Percentiles rank a stretch among this genome's conserved stretches.
Conservation (phyloP, 2,113 vertebrate genomes). For the Irena cyanogastra region DNA sequence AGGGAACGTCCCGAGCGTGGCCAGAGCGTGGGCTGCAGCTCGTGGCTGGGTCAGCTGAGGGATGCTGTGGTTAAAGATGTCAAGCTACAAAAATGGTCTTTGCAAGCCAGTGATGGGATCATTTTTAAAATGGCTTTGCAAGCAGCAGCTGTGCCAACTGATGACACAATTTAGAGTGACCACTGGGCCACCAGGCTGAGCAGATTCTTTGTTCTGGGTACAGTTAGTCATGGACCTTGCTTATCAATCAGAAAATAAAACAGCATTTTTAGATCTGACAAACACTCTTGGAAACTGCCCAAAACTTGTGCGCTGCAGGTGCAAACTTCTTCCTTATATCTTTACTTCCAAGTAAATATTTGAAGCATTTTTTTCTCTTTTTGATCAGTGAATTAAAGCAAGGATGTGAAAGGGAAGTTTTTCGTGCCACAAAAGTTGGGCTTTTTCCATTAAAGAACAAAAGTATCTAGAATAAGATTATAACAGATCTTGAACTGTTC, state of each 20-base stretch:
- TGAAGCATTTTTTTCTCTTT: background rate
- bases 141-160: background rate
- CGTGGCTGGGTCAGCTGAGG: background rate
- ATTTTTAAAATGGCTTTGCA: background rate
- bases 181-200: background rate
- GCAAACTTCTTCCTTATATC: background rate
- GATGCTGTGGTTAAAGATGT: background rate
- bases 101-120: background rate
- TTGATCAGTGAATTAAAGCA: background rate
- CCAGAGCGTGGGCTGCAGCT: background rate
- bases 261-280: background rate
- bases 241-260: background rate
- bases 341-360: background rate
- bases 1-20: background rate
- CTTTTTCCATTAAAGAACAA: background rate
- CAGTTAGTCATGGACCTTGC: background rate
- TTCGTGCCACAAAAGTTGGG: background rate
- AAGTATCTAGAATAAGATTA: background rate
- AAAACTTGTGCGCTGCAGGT: background rate
- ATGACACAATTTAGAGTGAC: background rate
- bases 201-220: background rate
- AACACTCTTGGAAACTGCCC: background rate
- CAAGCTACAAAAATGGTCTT: background rate
- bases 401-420: background rate
- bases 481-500: background rate